Base-by-base conservation (phyloP, 2,888 invertebrate genomes). In the Eupithecia exiguata region DNA sequence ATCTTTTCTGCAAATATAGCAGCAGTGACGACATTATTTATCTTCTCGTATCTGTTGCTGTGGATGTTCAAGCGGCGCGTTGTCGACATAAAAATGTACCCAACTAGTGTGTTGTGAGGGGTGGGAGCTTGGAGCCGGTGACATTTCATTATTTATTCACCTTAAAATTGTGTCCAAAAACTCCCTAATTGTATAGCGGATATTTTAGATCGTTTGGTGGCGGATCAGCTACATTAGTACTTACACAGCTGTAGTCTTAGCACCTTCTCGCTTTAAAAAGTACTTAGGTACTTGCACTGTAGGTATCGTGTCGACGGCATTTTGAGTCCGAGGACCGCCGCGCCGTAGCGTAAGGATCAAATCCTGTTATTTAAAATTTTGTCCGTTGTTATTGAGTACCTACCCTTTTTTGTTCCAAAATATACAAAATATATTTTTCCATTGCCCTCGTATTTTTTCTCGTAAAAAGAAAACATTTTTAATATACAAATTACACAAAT, bases 1-100 rank as follows among this genome's bases (percentile, higher is more conserved):
- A 92, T 92, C 91, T 90, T 92, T 90, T 87, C 87, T 86, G 89
- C 89, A 91, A 93, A 92, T 90, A 91, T 86, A 88, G 83, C 35
- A 84, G 83, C 35, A 84, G 84, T 83, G 84, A 86, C 86, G 88
- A 86, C 79, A 82, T 85, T 88, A 87, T 89, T 88, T 88, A 85
- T 86, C 84, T 84, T 85, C 77, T 84, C 80, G 80, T 84, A 82
- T 77, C 68, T 75, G 67, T 75, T 72, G 66, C 58, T 70, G 72
- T 14, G 14, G 63, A 75, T 70, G 67, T 69, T 61, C 53, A 21
- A 53, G 58, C 58, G 58, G 58, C 58, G 58, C 58, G 53, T 10
- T 5, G 5, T 25, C 21, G 21, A 53, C 53, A 4, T 12, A 12
- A 49, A 49, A 9, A 21, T 10, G 49, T 21, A 25, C 53, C 21